Conservation (phyloP, 2,797 vertebrate species). For the Trachurus trachurus region DNA sequence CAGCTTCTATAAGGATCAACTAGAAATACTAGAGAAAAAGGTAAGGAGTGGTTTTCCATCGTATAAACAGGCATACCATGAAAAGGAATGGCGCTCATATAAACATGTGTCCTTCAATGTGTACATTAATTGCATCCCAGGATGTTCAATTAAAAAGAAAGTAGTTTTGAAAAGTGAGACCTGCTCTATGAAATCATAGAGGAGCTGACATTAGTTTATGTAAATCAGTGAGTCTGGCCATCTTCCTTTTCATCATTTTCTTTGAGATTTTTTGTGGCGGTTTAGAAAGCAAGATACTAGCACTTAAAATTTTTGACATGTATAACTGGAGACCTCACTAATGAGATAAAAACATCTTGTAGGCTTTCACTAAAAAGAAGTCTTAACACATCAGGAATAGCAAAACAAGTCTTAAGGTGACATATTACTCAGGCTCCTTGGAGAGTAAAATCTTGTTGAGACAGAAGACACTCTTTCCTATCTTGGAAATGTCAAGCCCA, state of each 20-base stretch:
- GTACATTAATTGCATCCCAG: slow-evolving; percentile 1
- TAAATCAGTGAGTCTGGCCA: not conserved
- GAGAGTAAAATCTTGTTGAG: slow-evolving; percentile 48
- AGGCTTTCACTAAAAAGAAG: slow-evolving; percentile 33
- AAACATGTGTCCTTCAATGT: not conserved
- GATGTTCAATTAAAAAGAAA: not conserved
- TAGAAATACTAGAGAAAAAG: slow-evolving; percentile 92
- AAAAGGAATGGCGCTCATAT: not conserved
- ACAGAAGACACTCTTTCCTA: slow-evolving; percentile 37
- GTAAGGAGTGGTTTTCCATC: slow-evolving; percentile 74
- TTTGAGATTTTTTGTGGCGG: not conserved
- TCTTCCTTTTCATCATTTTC: not conserved
- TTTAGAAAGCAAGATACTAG: not conserved
- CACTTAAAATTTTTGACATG: slow-evolving; percentile 9
- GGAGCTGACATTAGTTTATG: slow-evolving; percentile 1
- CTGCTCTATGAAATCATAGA: not conserved
- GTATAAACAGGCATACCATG: not conserved
- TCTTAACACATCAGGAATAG: slow-evolving; percentile 41
- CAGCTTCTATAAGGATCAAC: slow-evolving; percentile 92
- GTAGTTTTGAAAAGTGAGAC: not conserved
- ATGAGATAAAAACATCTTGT: slow-evolving; percentile 18
- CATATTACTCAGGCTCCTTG: slow-evolving; percentile 40
- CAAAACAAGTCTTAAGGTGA: slow-evolving; percentile 43
- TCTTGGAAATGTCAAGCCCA: slow-evolving; percentile 65
- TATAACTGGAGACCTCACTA: slow-evolving; percentile 25